Evolutionary conservation across 2,888 invertebrate species (phyloP), one percentile per base, ranked within the genome.

Genomic region (Nephrocerus scutellatus): DNA sequence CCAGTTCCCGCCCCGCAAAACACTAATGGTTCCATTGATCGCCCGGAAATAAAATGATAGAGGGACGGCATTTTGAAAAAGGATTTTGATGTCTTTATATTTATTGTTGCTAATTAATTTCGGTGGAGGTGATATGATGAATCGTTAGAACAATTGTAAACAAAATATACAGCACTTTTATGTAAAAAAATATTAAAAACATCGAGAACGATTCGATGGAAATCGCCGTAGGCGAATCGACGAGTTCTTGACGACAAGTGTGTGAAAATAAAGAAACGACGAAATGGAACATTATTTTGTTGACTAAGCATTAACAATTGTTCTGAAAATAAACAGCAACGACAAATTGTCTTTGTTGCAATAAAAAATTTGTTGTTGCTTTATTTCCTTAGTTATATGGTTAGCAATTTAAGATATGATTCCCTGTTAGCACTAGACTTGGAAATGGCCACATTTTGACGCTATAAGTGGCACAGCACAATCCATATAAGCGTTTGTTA

Each of bases 141-240:
- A 67, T 50, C 12, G 63, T 56, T 47, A 66, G 47, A 40, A 62
- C 66, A 32, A 66, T 56, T 43, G 57, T 60, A 43, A 68, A 52
- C 47, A 68, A 54, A 46, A 68, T 59, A 39, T 68, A 67, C 13
- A 66, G 50, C 15, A 64, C 25, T 42, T 66, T 62, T 7, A 68
- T 50, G 42, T 68, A 66, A 31, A 59, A 62, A 49, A 68, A 68
- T 48, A 66, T 56, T 5, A 68, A 53, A 50, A 66, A 66, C 64
- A 66, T 63, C 37, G 61, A 63, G 41, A 62, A 62, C 10, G 65
- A 60, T 8, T 60, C 60, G 40, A 63, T 52, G 29, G 60, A 54
- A 45, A 64, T 50, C 18, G 56, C 55, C 10, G 54, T 43, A 25
- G 61, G 57, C 6, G 57, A 58, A 51, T 66, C 66, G 43, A 59